Percentiles rank a stretch among this genome's conserved stretches.
phyloP scores from a whole-genome alignment of 1,140 invertebrate genomes.

The Lineus longissimus region DNA sequence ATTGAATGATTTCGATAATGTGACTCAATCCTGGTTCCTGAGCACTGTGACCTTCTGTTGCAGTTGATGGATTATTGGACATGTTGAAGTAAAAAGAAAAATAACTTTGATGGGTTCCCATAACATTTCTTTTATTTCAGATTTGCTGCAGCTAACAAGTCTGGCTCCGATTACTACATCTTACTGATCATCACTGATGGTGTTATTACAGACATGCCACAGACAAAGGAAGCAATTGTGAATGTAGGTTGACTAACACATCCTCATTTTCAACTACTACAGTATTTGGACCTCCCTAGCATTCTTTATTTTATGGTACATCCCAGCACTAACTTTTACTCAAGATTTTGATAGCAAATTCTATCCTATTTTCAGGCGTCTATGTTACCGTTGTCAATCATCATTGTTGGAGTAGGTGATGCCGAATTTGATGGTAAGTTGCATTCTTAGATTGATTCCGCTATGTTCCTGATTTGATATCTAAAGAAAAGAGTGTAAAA shows the following conservation, averaged over 20 bases:
- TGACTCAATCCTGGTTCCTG: too few species aligned
- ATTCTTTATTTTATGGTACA: not conserved
- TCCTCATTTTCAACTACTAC: not conserved
- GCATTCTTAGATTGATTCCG: slow-evolving; percentile 10
- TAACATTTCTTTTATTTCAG: slow-evolving; percentile 10
- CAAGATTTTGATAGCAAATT: too few species aligned
- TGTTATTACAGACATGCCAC: slow-evolving; percentile 63
- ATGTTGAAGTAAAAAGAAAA: too few species aligned
- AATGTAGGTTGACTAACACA: slow-evolving; percentile 34
- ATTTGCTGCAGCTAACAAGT: slow-evolving; percentile 22
- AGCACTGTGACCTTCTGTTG: too few species aligned
- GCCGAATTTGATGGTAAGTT: slow-evolving; percentile 57
- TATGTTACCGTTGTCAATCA: slow-evolving; percentile 59
- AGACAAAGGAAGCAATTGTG: slow-evolving; percentile 60
- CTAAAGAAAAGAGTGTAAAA: too few species aligned
- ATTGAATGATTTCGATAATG: too few species aligned
- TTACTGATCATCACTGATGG: slow-evolving; percentile 67
- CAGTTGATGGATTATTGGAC: too few species aligned
- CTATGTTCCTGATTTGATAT: slow-evolving; percentile 7
- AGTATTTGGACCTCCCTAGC: not conserved
- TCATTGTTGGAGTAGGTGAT: slow-evolving; percentile 61
- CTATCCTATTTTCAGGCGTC: slow-evolving; percentile 49
- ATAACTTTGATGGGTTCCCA: too few species aligned
- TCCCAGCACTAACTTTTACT: not conserved
- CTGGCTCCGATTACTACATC: slow-evolving; percentile 62